Conservation (phyloP, 1,140 invertebrate species). For the Papilio machaon region DNA sequence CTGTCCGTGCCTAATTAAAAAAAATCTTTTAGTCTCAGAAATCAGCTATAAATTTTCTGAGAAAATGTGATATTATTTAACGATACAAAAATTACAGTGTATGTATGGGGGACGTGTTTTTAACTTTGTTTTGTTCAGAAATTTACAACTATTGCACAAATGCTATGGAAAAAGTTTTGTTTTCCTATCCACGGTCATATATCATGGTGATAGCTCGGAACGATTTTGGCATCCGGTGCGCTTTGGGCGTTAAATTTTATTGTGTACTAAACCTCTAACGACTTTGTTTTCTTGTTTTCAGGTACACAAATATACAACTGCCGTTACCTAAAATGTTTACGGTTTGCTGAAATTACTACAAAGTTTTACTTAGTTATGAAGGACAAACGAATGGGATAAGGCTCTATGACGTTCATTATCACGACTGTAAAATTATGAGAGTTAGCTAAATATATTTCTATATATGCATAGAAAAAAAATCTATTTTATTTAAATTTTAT, state of each 20-base stretch:
- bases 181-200: slow-evolving; percentile 32
- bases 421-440: no score
- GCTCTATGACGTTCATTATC: not conserved
- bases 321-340: slow-evolving; percentile 31
- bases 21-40: no score
- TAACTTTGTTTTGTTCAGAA: slow-evolving; percentile 22
- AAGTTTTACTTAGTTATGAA: slow-evolving; percentile 18
- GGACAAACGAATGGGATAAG: not conserved
- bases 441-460: no score
- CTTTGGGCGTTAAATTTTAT: slow-evolving; percentile 40
- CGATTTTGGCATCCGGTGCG: slow-evolving; percentile 39
- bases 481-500: no score
- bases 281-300: slow-evolving; percentile 40
- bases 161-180: slow-evolving; percentile 37
- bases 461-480: no score
- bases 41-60: no score
- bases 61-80: no score
- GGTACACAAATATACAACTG: slow-evolving; percentile 32
- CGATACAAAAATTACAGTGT: not conserved
- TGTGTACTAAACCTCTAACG: slow-evolving; percentile 40
- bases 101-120: not conserved
- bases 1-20: no score
- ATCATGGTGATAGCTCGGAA: slow-evolving; percentile 38
- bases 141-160: slow-evolving; percentile 35
- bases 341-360: slow-evolving; percentile 29